Conservation (phyloP, 2,113 vertebrate species). For the Entomyzon cyanotis region DNA sequence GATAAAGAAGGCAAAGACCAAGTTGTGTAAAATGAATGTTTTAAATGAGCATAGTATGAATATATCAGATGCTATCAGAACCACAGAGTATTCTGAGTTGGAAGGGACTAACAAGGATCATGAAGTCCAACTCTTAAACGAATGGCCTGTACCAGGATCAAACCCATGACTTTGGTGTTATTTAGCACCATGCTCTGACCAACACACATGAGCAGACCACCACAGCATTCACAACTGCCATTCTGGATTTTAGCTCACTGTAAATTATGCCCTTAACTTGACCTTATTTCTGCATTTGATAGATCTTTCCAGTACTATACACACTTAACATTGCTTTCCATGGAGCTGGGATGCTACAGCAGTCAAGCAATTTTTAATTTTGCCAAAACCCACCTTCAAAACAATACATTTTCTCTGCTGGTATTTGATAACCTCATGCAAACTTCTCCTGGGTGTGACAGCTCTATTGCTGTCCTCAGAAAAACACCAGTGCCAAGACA, state of each 20-base stretch:
- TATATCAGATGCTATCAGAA: background rate
- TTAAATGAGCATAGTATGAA: background rate
- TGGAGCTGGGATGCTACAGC: background rate
- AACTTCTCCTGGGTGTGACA: background rate
- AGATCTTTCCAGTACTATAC: background rate
- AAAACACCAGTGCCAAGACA: background rate
- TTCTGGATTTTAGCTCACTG: background rate
- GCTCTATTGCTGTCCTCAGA: background rate
- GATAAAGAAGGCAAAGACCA: background rate
- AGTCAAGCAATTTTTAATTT: background rate
- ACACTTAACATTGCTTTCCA: background rate
- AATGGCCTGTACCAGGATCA: fast-evolving
- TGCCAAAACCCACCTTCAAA: background rate
- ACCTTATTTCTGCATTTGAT: background rate
- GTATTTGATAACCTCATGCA: background rate
- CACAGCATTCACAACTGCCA: background rate
- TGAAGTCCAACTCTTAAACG: background rate
- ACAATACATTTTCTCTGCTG: background rate
- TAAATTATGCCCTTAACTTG: background rate
- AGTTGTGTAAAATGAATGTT: background rate
- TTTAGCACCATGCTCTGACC: background rate
- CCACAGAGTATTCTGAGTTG: background rate
- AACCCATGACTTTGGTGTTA: fast-evolving
- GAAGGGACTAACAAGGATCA: background rate
- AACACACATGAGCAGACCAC: background rate